Percentiles rank a stretch among this genome's conserved stretches.
These are phyloP conservation scores for Pyrrhosoma nymphula DNA, from an alignment of 2,888 invertebrate genomes.

Conservation along the genomic window DNA sequence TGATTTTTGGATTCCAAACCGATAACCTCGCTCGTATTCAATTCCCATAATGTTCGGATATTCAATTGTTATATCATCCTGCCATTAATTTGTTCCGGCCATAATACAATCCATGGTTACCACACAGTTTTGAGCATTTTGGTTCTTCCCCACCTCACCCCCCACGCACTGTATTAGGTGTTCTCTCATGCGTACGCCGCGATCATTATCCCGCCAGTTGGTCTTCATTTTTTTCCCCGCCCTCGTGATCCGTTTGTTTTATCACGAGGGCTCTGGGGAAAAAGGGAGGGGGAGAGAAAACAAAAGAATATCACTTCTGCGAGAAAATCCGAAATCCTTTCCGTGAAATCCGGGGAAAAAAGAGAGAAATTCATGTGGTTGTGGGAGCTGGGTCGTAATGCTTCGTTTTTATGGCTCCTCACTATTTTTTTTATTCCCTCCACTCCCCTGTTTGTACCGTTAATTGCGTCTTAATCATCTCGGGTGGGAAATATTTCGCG, in stretches of 20 bases:
- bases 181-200: not conserved
- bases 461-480: constrained; percentile 50
- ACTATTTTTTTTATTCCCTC: not conserved
- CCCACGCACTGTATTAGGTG: not conserved
- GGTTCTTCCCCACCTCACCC: not conserved
- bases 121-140: not conserved
- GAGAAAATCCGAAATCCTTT: constrained; percentile 9
- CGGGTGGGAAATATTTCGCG: constrained; percentile 19
- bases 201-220: not conserved
- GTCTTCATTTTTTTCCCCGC: not conserved
- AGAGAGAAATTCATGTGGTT: not conserved
- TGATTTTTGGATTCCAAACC: not conserved
- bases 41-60: not conserved
- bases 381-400: not conserved
- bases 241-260: not conserved
- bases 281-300: not conserved
- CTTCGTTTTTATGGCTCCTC: constrained; percentile 8
- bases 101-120: not conserved
- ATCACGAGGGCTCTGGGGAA: not conserved
- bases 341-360: not conserved
- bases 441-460: constrained; percentile 5
- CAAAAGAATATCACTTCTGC: not conserved
- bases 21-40: not conserved
- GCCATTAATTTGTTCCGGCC: not conserved
- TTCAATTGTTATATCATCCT: not conserved